phyloP scores from a whole-genome alignment of 1,140 invertebrate genomes.

The Cotesia vestalis region DNA sequence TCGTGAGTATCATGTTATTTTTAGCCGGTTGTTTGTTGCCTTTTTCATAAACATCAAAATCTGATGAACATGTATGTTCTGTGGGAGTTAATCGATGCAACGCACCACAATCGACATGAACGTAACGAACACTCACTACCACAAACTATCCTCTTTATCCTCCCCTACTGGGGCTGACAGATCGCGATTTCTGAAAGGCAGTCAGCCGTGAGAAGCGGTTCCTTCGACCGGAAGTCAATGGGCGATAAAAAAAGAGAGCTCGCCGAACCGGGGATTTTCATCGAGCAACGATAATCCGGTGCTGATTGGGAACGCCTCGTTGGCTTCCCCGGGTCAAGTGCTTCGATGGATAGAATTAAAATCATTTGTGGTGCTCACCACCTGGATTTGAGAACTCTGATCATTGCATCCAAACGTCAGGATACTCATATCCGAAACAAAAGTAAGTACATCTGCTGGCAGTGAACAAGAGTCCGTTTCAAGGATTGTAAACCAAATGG shows the following conservation, averaged over 20 bases:
- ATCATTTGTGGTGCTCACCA: slow-evolving; percentile 29
- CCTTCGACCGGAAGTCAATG: slow-evolving; percentile 37
- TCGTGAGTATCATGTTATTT: neutral
- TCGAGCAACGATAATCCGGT: slow-evolving; percentile 37
- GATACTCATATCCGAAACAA: slow-evolving; percentile 20
- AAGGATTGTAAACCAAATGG: neutral
- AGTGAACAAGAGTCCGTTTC: no score
- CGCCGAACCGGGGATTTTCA: slow-evolving; percentile 29
- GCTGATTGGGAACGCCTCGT: slow-evolving; percentile 38
- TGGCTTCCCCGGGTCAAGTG: slow-evolving; percentile 24
- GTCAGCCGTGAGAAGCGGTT: slow-evolving; percentile 27
- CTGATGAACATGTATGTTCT: no score
- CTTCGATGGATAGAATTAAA: slow-evolving; percentile 30
- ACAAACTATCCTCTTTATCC: slow-evolving; percentile 1
- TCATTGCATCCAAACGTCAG: slow-evolving; percentile 15
- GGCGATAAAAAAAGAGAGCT: slow-evolving; percentile 26
- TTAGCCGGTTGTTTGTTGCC: no score
- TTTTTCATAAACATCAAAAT: no score
- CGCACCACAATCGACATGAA: slow-evolving; percentile 14
- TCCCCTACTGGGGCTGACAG: slow-evolving; percentile 30
- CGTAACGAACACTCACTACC: slow-evolving; percentile 16
- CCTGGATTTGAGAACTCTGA: slow-evolving; percentile 21
- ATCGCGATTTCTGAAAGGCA: slow-evolving; percentile 33
- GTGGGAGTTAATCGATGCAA: neutral
- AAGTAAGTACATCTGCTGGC: slow-evolving; percentile 10